Conservation (phyloP, 1,140 invertebrate genomes). For the Bombus picipes region DNA sequence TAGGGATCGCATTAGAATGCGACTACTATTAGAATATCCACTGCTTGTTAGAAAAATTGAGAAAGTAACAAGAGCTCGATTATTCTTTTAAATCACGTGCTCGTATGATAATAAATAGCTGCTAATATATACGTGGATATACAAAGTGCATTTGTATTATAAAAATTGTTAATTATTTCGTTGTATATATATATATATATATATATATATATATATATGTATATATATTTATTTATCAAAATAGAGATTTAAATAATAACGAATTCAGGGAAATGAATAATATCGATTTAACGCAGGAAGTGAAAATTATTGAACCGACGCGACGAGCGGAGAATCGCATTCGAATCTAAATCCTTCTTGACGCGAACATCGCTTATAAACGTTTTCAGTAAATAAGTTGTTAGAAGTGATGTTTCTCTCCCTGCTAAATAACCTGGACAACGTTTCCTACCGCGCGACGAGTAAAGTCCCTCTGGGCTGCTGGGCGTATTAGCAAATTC, state of each 20-base stretch:
- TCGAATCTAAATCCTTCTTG: not conserved
- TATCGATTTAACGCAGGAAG: too few species aligned
- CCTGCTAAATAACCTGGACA: conserved; percentile 26
- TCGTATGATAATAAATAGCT: not conserved
- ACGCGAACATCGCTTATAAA: not conserved
- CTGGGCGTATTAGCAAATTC: conserved; percentile 61
- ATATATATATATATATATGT: too few species aligned
- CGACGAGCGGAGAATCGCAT: not conserved
- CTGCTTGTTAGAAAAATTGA: too few species aligned
- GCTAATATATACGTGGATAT: not conserved
- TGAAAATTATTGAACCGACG: too few species aligned
- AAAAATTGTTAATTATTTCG: not conserved
- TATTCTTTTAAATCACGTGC: too few species aligned
- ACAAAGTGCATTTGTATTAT: too few species aligned
- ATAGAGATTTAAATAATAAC: too few species aligned
- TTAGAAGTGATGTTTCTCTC: conserved; percentile 28
- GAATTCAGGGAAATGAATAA: too few species aligned
- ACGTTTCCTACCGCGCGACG: conserved; percentile 38
- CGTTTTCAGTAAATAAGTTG: conserved; percentile 15
- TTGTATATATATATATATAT: too few species aligned
- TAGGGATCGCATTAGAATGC: not conserved
- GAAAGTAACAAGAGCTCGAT: not conserved
- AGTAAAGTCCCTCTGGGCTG: conserved; percentile 19
- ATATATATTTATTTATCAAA: too few species aligned
- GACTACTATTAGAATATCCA: too few species aligned